Base-by-base conservation (phyloP, 2,113 vertebrate genomes). In the Entomyzon cyanotis region DNA sequence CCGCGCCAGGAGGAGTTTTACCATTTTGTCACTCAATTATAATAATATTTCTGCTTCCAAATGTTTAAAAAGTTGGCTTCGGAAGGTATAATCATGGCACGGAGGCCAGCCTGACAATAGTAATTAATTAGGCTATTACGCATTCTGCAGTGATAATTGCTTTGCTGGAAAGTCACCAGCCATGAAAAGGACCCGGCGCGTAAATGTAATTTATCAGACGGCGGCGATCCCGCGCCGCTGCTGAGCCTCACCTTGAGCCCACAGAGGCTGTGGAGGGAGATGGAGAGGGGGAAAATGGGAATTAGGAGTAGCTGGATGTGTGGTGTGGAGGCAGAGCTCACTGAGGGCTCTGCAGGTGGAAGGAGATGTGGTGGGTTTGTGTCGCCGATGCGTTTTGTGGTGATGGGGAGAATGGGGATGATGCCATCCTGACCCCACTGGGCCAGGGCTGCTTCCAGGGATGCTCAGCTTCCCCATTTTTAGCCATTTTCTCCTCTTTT, bases 111-210 rank as follows among this genome's bases (percentile, higher is more conserved):
- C 98, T 99, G 99, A 99, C 99, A 99, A 99, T 98, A 99, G 99
- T 99, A 99, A 99, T 99, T 99, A 99, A 99, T 99, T 99, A 99
- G 99, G 98, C 99, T 98, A 99, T 99, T 99, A 99, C 98, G 98
- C 98, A 99, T 99, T 99, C 99, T 97, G 95, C 98, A 98, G 99
- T 98, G 99, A 99, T 99, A 99, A 99, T 99, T 99, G 99, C 99
- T 98, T 99, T 98, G 99, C 99, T 99, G 99, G 98, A 99, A 99
- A 99, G 98, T 99, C 99, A 99, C 99, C 99, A 99, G 99, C 98
- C 98, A 98, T 99, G 98, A 97, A 98, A 98, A 97, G 97, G 98
- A 98, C 98, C 97, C 97, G 82, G 98, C 94, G 90, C 96, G 96
- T 97, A 97, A 98, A 97, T 78, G 95, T 98, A 98, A 99, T 99